Percentiles rank a stretch among this genome's conserved stretches.
These are phyloP conservation scores for Lithobates sylvaticus DNA, from an alignment of 2,797 vertebrate genomes.

Conservation along the genomic window DNA sequence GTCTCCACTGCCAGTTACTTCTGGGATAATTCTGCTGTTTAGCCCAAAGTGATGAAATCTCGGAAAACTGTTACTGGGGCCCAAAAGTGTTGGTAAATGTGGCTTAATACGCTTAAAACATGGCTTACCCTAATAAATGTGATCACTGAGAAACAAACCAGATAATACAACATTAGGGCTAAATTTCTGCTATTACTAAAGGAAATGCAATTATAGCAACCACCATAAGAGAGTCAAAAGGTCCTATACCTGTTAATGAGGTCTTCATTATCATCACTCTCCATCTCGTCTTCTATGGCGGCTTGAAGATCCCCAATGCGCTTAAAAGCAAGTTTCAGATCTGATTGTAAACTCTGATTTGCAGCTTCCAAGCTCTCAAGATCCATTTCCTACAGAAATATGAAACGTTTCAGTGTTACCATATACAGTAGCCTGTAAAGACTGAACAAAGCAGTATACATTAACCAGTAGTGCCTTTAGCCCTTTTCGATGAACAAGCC, in stretches of 20 bases:
- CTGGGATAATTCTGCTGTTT: background rate
- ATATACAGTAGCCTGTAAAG: too few species aligned
- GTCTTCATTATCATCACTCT: conserved; percentile 97
- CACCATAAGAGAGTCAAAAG: too few species aligned
- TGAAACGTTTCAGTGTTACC: too few species aligned
- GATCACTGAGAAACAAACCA: too few species aligned
- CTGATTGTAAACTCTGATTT: conserved; percentile 96
- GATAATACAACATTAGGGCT: too few species aligned
- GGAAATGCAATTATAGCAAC: too few species aligned
- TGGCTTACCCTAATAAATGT: background rate
- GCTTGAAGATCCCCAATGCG: conserved; percentile 97
- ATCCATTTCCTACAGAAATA: conserved; percentile 90
- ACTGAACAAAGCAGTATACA: too few species aligned
- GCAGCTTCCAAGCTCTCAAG: conserved; percentile 95
- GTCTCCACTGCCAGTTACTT: background rate
- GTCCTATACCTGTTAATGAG: conserved; percentile 91
- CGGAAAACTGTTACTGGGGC: background rate
- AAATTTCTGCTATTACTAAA: too few species aligned
- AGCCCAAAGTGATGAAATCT: background rate
- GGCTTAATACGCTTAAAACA: background rate
- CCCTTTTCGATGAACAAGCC: too few species aligned
- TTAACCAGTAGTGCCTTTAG: too few species aligned
- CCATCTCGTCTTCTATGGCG: conserved; percentile 98
- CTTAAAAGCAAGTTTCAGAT: conserved; percentile 97
- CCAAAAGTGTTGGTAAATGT: background rate